Percentiles rank a stretch among this genome's conserved stretches.
These are phyloP conservation scores for Metaphire vulgaris DNA, from an alignment of 1,140 invertebrate genomes.

Conservation along the genomic window DNA sequence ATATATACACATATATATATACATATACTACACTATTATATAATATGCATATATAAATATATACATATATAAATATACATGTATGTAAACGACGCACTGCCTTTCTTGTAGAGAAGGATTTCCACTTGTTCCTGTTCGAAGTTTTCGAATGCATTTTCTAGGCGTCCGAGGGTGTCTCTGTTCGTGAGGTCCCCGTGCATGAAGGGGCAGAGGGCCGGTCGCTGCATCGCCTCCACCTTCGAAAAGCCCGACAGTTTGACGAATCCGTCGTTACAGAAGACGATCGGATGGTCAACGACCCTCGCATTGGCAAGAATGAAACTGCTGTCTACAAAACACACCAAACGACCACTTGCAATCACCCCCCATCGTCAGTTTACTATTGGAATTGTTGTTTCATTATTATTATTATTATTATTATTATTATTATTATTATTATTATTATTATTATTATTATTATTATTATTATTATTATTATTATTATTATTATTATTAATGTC, in stretches of 20 bases:
- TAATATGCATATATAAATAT: too few species aligned
- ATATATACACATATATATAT: too few species aligned
- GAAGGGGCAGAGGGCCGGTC: constrained; percentile 82
- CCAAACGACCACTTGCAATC: too few species aligned
- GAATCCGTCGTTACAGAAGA: constrained; percentile 99
- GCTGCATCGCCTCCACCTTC: constrained; percentile 20
- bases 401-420: too few species aligned
- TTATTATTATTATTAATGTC: too few species aligned
- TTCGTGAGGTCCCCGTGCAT: constrained; percentile 98
- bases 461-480: too few species aligned
- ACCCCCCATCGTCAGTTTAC: too few species aligned
- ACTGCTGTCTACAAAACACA: constrained; percentile 11
- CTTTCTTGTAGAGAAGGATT: constrained; percentile 99
- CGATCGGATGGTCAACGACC: constrained; percentile 99
- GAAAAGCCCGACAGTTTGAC: constrained; percentile 98
- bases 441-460: too few species aligned
- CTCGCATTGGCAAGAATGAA: constrained; percentile 70
- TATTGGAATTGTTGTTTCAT: too few species aligned
- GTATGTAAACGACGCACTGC: constrained; percentile 97
- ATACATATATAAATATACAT: too few species aligned
- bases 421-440: too few species aligned
- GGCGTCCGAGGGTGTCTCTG: constrained; percentile 82
- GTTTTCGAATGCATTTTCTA: constrained; percentile 88
- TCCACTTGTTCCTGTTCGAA: constrained; percentile 83
- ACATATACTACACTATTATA: too few species aligned